Percentiles rank a stretch among this genome's conserved stretches.
These are phyloP conservation scores for Motacilla tschutschensis DNA, from an alignment of 2,113 vertebrate genomes.

Conservation along the genomic window DNA sequence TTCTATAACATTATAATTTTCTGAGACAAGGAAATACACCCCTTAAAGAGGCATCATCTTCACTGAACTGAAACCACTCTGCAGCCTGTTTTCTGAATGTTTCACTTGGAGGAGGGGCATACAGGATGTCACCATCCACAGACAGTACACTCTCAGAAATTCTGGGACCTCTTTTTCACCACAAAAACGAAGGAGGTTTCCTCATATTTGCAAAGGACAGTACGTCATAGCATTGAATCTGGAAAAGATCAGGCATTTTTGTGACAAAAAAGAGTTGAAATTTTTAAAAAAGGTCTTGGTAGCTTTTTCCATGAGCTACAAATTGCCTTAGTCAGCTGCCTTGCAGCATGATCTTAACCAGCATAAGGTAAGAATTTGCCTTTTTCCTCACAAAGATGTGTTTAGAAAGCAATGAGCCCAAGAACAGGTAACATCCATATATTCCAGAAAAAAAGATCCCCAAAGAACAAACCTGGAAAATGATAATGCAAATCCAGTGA, in stretches of 20 bases:
- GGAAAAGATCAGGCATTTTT: not conserved
- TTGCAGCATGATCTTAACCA: not conserved
- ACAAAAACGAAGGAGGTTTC: not conserved
- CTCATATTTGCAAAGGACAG: not conserved
- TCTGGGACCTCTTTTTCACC: not conserved
- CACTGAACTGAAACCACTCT: not conserved
- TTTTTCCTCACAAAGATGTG: not conserved
- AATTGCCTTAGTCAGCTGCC: not conserved
- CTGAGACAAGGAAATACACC: not conserved
- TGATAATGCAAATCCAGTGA: not conserved
- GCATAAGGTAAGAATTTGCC: not conserved
- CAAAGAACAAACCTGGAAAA: not conserved
- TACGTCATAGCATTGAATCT: not conserved
- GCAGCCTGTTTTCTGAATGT: not conserved
- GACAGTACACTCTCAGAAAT: not conserved
- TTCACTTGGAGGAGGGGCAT: not conserved
- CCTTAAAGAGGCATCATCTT: not conserved
- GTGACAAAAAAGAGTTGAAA: not conserved
- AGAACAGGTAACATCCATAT: not conserved
- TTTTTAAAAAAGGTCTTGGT: not conserved
- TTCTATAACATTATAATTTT: not conserved
- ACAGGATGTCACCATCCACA: not conserved
- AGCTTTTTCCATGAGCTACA: not conserved
- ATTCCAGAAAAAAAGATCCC: not conserved
- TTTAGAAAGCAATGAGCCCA: not conserved